Conservation (phyloP, 2,113 vertebrate genomes). For the Nipponia nippon region DNA sequence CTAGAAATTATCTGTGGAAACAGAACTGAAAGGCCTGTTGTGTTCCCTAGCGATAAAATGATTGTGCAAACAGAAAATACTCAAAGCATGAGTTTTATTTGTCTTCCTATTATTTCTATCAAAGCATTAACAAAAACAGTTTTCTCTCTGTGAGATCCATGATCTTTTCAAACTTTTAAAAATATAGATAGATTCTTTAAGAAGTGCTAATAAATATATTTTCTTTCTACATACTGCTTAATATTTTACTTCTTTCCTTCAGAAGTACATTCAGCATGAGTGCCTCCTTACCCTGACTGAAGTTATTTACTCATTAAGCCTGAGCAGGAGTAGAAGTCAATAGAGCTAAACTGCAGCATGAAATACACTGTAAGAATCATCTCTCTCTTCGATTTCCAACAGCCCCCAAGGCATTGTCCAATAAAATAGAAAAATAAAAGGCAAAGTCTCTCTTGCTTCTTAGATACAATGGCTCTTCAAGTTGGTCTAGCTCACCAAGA, state of each 20-base stretch:
- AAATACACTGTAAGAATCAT: neutral
- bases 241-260: neutral
- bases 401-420: neutral
- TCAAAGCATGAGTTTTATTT: neutral
- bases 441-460: neutral
- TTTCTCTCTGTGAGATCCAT: neutral
- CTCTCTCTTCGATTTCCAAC: neutral
- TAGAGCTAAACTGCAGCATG: neutral
- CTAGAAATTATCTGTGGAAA: constrained; percentile 26
- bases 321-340: neutral
- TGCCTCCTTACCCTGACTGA: neutral
- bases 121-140: neutral
- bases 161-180: neutral
- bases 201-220: neutral
- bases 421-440: neutral
- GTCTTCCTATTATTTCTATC: neutral
- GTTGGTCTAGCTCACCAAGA: neutral
- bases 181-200: neutral
- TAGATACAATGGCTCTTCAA: neutral
- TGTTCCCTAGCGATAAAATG: neutral
- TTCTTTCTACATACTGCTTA: neutral
- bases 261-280: neutral
- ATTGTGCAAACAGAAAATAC: neutral
- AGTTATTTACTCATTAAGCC: neutral
- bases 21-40: neutral